These are phyloP conservation scores for Crypturellus undulatus DNA, from an alignment of 2,113 vertebrate genomes.

Conservation along the genomic window DNA sequence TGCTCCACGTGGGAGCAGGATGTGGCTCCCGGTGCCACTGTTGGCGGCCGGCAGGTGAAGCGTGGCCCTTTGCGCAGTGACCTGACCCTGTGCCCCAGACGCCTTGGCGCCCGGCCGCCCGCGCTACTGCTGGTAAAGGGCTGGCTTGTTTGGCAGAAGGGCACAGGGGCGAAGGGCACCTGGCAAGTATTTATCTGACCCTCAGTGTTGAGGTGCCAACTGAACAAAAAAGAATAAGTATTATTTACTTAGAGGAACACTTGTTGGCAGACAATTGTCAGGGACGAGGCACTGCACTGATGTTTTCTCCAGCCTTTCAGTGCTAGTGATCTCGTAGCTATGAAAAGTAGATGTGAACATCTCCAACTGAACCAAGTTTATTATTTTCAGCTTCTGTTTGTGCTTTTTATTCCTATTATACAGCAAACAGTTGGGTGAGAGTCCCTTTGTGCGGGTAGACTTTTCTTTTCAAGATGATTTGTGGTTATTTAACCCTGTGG, in stretches of 20 bases:
- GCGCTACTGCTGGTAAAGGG: too few species aligned
- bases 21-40: neutral
- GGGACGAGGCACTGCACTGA: neutral
- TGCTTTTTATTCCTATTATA: neutral
- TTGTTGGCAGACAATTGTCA: neutral
- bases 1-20: neutral
- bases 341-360: neutral
- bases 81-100: too few species aligned
- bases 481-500: neutral
- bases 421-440: neutral
- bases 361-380: neutral
- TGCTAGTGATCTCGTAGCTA: neutral
- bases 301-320: neutral
- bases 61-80: too few species aligned
- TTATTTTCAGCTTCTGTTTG: neutral
- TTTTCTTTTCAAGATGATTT: neutral
- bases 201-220: neutral
- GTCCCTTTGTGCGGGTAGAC: neutral
- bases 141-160: neutral
- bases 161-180: neutral
- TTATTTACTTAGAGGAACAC: neutral
- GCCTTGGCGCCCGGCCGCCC: too few species aligned
- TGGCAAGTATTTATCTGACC: neutral
- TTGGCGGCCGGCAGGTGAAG: neutral
- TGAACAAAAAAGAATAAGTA: neutral